Base-by-base conservation (phyloP, 2,797 vertebrate genomes). In the Cryptoblepharus egeriae region DNA sequence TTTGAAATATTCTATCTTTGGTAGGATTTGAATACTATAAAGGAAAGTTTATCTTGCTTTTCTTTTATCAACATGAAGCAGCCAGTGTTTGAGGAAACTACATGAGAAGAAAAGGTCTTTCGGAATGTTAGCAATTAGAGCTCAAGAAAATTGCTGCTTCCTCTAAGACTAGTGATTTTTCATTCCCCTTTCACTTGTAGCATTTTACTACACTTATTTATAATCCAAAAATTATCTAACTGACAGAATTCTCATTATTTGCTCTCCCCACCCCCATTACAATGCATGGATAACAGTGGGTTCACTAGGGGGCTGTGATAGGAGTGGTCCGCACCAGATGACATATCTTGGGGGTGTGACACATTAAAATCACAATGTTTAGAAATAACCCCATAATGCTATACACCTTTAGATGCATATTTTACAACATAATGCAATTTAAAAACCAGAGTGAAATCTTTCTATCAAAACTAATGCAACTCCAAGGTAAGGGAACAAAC, bases 1-100 rank as follows among this genome's bases (percentile, higher is more conserved):
- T 39, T 39, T 81, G 32, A 74, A 82, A 74, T 61, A 42, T 82
- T 81, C 76, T n/a, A 63, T 37, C 45, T 28, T 77, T 65, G 68
- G 39, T 20, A 85, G 2, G 37, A 37, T 28, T n/a, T 64, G 42
- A 70, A 68, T 20, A 28, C 15, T 75, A 77, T 77, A 77, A 22
- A 52, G 58, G 11, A 20, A 24, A 78, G 37, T 30, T 61, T 52
- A 39, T 28, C 39, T 74, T 73, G 35, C 7, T 78, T 78, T 73
- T 69, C 49, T 52, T 39, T 42, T 1, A 68, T 15, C 58, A 39
- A 20, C 42, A 68, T 35, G 32, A 60, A 82, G 11, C 52, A 77
- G 35, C 64, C 26, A 55, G 16, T 65, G 37, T 77, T 73, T 77
- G 49, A 81, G n/a, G 55, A 13, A 52, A 73, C 30, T 49, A 65